Evolutionary conservation across 2,113 vertebrate genomes (phyloP).

Genomic region (Nasalis larvatus): DNA sequence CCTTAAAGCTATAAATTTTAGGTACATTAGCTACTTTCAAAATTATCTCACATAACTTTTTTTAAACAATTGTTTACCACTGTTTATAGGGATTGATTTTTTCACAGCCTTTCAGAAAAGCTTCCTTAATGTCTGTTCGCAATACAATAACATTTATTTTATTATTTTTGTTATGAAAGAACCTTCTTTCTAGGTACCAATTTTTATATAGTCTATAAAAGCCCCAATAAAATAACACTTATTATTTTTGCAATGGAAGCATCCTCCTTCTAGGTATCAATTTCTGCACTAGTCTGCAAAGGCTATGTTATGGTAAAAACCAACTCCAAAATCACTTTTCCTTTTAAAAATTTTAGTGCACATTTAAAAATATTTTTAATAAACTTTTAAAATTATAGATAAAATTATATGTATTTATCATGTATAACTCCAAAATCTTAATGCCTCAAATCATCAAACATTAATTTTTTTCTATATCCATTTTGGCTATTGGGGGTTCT

Average conservation of each 20-base stretch:
- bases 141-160: not conserved
- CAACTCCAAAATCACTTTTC: not conserved
- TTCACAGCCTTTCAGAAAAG: not conserved
- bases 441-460: not conserved
- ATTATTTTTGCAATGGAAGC: not conserved
- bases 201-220: not conserved
- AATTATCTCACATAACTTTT: not conserved
- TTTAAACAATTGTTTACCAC: not conserved
- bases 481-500: not conserved
- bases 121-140: not conserved
- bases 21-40: not conserved
- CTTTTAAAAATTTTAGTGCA: not conserved
- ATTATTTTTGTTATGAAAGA: not conserved
- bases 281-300: not conserved
- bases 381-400: not conserved
- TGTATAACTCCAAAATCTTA: not conserved
- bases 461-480: not conserved
- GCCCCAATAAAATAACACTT: not conserved
- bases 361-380: not conserved
- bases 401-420: not conserved
- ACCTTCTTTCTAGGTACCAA: not conserved
- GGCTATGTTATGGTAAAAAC: not conserved
- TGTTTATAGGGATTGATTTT: not conserved
- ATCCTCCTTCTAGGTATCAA: not conserved
- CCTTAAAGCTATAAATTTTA: not conserved